phyloP scores from a whole-genome alignment of 2,113 vertebrate genomes.

The Podocnemis expansa region DNA sequence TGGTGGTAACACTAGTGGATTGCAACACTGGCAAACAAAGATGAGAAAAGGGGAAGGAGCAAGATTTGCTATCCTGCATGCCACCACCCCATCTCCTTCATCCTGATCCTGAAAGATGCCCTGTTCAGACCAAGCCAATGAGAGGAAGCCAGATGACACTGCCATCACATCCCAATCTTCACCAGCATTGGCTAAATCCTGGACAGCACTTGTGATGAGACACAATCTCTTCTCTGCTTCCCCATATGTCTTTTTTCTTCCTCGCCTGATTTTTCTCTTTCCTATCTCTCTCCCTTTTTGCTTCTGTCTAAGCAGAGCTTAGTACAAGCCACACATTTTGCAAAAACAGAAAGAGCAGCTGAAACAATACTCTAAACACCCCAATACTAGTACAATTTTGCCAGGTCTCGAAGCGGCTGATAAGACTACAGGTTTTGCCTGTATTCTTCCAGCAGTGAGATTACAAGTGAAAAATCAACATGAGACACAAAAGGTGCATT shows the following conservation, averaged over 20 bases:
- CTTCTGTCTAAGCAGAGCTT: not conserved
- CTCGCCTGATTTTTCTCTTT: not conserved
- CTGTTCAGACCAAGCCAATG: not conserved
- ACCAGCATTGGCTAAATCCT: not conserved
- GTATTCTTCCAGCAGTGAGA: not conserved
- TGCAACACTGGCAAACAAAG: not conserved
- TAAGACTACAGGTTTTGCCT: not conserved
- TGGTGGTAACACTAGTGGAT: not conserved
- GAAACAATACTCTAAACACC: not conserved
- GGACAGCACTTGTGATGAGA: no score
- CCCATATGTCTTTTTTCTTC: not conserved
- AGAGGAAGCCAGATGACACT: not conserved
- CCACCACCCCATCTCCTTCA: not conserved
- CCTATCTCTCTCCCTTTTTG: not conserved
- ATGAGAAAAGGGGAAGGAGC: not conserved
- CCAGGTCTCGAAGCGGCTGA: not conserved
- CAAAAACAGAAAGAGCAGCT: not conserved
- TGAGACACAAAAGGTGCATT: not conserved
- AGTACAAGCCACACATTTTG: not conserved
- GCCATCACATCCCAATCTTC: not conserved
- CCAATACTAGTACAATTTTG: not conserved
- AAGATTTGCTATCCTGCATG: not conserved
- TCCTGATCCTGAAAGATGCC: not conserved
- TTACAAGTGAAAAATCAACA: not conserved
- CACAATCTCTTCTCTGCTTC: not conserved